These are phyloP conservation scores for Brachypterus glaber DNA, from an alignment of 2,888 invertebrate species.

Conservation along the genomic window DNA sequence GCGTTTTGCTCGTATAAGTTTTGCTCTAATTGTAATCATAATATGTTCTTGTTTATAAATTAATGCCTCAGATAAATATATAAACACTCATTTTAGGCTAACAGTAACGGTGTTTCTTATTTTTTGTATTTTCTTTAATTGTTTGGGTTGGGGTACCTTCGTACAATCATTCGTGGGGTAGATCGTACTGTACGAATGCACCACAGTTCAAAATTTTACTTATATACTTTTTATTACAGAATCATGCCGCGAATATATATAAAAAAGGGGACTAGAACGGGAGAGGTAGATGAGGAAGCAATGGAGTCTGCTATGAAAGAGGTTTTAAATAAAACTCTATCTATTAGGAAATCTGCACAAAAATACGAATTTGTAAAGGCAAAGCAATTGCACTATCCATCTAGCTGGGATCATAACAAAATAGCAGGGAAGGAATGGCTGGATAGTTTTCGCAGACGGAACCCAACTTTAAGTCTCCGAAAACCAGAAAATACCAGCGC, in stretches of 20 bases:
- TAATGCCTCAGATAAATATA: too few species aligned
- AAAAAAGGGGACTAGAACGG: slow-evolving; percentile 13
- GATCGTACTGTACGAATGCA: slow-evolving; percentile 10
- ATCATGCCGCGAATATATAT: slow-evolving; percentile 1
- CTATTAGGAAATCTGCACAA: slow-evolving; percentile 17
- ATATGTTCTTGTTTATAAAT: too few species aligned
- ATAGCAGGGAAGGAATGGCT: slow-evolving; percentile 3
- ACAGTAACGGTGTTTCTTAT: too few species aligned
- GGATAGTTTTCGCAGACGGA: neutral
- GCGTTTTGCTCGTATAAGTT: too few species aligned
- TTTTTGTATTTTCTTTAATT: too few species aligned
- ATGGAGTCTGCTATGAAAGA: slow-evolving; percentile 14
- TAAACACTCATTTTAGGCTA: too few species aligned
- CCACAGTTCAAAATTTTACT: slow-evolving; percentile 4
- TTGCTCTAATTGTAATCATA: too few species aligned
- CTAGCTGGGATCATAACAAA: neutral
- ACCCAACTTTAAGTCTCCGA: neutral
- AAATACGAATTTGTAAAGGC: slow-evolving; percentile 19
- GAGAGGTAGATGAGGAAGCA: slow-evolving; percentile 15
- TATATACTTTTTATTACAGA: too few species aligned
- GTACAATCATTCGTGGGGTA: slow-evolving; percentile 8
- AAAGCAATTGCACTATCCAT: slow-evolving; percentile 9
- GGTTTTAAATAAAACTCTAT: slow-evolving; percentile 15
- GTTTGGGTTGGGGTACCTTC: slow-evolving; percentile 8
- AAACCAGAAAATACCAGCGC: neutral